Evolutionary conservation across 2,113 vertebrate species (phyloP).

Genomic region (Dicerorhinus sumatrensis): DNA sequence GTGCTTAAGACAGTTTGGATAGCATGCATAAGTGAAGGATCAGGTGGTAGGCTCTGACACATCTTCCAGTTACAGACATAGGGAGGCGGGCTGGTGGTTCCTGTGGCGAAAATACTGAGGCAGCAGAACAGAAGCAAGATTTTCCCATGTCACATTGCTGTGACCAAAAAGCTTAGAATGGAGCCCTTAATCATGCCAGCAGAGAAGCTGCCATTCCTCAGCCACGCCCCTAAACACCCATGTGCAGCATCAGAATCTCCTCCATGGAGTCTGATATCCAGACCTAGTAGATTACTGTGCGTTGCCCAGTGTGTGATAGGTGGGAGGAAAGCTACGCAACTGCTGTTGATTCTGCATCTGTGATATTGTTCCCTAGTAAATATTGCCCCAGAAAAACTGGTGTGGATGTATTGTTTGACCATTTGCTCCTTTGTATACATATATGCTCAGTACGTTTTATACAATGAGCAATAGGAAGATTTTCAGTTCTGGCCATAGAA

Average conservation of each 20-base stretch:
- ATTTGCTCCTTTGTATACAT: neutral
- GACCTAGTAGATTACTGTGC: neutral
- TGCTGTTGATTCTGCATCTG: neutral
- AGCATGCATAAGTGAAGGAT: rapidly evolving
- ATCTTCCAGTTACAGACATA: neutral
- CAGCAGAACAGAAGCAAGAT: neutral
- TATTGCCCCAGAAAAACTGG: neutral
- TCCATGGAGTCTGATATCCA: neutral
- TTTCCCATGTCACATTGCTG: neutral
- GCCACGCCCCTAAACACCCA: neutral
- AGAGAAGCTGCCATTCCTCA: neutral
- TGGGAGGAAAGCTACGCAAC: neutral
- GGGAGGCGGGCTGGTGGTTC: neutral
- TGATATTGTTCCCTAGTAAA: neutral
- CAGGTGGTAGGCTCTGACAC: neutral
- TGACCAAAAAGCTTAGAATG: neutral
- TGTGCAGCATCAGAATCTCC: neutral
- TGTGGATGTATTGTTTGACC: neutral
- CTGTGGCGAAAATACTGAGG: neutral
- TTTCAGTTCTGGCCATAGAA: neutral
- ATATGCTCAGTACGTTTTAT: neutral
- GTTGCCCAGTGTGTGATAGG: neutral
- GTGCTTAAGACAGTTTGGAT: no score
- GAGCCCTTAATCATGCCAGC: neutral
- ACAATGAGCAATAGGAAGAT: neutral